Base-by-base conservation (phyloP, 1,140 invertebrate species). In the Pseudobourletiella spinata region DNA sequence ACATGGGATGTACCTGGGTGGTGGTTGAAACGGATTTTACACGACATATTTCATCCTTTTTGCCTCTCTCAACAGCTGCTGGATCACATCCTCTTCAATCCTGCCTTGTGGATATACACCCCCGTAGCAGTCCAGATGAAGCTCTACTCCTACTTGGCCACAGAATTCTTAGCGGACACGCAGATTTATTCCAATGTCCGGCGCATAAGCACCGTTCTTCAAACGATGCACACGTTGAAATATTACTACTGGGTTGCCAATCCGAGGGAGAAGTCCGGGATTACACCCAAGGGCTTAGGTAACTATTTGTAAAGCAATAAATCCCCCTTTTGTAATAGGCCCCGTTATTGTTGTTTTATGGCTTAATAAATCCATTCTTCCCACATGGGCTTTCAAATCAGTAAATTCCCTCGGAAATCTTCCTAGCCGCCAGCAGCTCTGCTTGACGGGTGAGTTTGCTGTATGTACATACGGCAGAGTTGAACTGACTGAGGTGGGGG, bases 211-310 rank as follows among this genome's bases (percentile, higher is more conserved):
- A 98, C 95, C 1, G 95, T 99, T 0, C 80, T 99, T 8, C 95
- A 99, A 78, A 96, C 95, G 0, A 91, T 99, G 65, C 95, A 99
- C 74, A 95, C 96, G 0, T 80, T 99, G 29, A 99, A 99, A 78
- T 97, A 94, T 74, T 99, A 98, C 77, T 99, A 99, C 75, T 99
- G 95, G 95, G 90, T 99, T 16, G 87, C 91, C 2, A 96, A 95
- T 82, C 95, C 95, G 1, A 81, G 89, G 67, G 83, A 89, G 35
- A 93, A 95, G 74, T 97, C 92, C 77, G 93, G 92, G 30, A 95
- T 96, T 70, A 86, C 84, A 35, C 92, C 93, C 3, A 97, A 97
- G 76, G 91, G 73, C 76, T 92, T 59, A 91, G 93, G 96, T 76
- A 82, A 83, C 20, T 28, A 54, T 54, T 14, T 16, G 30, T 26